Base-by-base conservation (phyloP, 2,797 vertebrate genomes). In the Myotis vivesi region DNA sequence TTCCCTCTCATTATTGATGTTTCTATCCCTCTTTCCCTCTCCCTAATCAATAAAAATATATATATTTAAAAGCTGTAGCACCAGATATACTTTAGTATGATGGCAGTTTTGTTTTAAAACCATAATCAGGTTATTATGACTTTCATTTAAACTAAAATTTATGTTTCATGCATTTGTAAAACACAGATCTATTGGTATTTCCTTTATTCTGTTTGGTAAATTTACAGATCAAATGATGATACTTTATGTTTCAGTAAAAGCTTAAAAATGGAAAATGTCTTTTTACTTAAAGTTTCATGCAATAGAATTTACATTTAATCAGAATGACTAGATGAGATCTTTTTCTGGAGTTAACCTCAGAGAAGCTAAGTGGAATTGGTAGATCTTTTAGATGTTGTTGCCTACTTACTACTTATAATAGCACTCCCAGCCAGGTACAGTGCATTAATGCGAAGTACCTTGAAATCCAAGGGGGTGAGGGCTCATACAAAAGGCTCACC, bases 21-120 rank as follows among this genome's bases (percentile, higher is more conserved):
- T 62, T 62, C 59, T 62, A 57, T 57, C 55, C 1, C 22, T 25
- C 55, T 57, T 9, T 57, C 22, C 55, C 22, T 57, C 22, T 57
- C 22, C 4, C 9, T 11, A 25, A 57, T 4, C 23, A 57, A 57
- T 57, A 8, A 8, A 23, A 23, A 57, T 22, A 22, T 23, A 22
- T 23, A 23, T 57, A 57, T 57, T 57, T 57, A 57, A 57, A 57
- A 57, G 55, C 22, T 57, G 55, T 25, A 57, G 55, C 55, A 25
- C 55, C 55, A 57, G 23, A 57, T 55, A 55, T 28, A 71, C n/a
- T 80, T 87, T 2, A 75, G 22, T 68, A 91, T 33, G 57, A 46
- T 20, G 53, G 55, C 55, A 91, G 28, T 83, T 87, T 93, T 82
- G n/a, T 87, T 87, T 94, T 76, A 86, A 86, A 96, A 81, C 66